phyloP scores from a whole-genome alignment of 2,797 vertebrate genomes.

The Pagetopsis macropterus region DNA sequence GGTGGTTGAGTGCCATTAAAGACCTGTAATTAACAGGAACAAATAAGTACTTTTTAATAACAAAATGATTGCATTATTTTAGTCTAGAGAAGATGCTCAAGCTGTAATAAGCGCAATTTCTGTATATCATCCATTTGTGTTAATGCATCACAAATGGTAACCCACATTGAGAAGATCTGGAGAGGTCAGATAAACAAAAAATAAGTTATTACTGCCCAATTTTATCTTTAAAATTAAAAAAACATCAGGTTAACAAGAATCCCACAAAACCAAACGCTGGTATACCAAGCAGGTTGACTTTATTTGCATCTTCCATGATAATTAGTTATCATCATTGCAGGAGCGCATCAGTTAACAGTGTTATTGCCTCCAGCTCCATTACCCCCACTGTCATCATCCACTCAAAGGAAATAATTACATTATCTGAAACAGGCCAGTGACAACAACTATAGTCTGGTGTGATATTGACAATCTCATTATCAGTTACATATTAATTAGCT shows the following conservation, averaged over 20 bases:
- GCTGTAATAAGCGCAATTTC: background rate
- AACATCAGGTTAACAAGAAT: slow-evolving; percentile 26
- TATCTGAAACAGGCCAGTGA: slow-evolving; percentile 48
- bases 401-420: slow-evolving; percentile 58
- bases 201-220: background rate
- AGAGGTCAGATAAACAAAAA: slow-evolving; percentile 1
- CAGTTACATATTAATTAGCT: slow-evolving; percentile 71
- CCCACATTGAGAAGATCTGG: background rate
- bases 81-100: background rate
- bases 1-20: too few relatives aligned
- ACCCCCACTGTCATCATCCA: slow-evolving; percentile 49
- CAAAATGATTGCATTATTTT: background rate
- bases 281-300: slow-evolving; percentile 74
- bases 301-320: slow-evolving; percentile 74
- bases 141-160: background rate
- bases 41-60: too few relatives aligned
- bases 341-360: slow-evolving; percentile 60
- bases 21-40: background rate
- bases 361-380: slow-evolving; percentile 60
- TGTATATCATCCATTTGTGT: too few relatives aligned
- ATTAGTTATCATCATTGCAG: slow-evolving; percentile 65
- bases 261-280: slow-evolving; percentile 41
- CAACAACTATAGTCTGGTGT: slow-evolving; percentile 60
- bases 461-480: slow-evolving; percentile 69
- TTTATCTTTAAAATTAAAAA: background rate